These are phyloP conservation scores for Rhorus exstirpatorius DNA, from an alignment of 2,888 invertebrate species.

Conservation along the genomic window DNA sequence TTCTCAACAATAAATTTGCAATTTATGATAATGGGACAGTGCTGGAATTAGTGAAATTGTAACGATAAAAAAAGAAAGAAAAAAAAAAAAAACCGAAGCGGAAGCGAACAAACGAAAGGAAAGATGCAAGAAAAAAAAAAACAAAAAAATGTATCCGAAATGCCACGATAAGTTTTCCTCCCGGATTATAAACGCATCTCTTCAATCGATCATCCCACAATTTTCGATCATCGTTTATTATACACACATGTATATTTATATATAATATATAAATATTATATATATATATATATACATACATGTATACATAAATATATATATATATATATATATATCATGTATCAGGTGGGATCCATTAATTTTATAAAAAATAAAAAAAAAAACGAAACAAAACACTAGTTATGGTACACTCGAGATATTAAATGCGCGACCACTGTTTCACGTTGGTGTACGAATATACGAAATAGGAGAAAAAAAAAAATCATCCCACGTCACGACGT, in stretches of 20 bases:
- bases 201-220: constrained; percentile 40
- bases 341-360: constrained; percentile 65
- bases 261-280: too few species aligned
- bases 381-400: constrained; percentile 36
- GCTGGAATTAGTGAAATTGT: constrained; percentile 77
- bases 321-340: constrained; percentile 65
- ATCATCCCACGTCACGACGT: constrained; percentile 46
- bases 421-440: constrained; percentile 44
- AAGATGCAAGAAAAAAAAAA: constrained; percentile 56
- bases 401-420: constrained; percentile 50
- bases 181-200: constrained; percentile 53
- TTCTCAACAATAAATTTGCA: constrained; percentile 79
- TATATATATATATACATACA: too few species aligned
- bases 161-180: background rate
- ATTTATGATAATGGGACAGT: constrained; percentile 78
- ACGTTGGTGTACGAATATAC: constrained; percentile 34
- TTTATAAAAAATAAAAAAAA: constrained; percentile 55
- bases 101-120: constrained; percentile 62
- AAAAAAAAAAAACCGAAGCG: constrained; percentile 65
- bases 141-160: background rate
- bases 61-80: constrained; percentile 69
- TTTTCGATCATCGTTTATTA: constrained; percentile 55
- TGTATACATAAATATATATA: too few species aligned
- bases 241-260: too few species aligned
- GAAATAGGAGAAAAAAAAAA: constrained; percentile 17